Percentiles rank a stretch among this genome's conserved stretches.
Evolutionary conservation across 2,113 vertebrate genomes (phyloP).

Genomic region (Microtus montanus): DNA sequence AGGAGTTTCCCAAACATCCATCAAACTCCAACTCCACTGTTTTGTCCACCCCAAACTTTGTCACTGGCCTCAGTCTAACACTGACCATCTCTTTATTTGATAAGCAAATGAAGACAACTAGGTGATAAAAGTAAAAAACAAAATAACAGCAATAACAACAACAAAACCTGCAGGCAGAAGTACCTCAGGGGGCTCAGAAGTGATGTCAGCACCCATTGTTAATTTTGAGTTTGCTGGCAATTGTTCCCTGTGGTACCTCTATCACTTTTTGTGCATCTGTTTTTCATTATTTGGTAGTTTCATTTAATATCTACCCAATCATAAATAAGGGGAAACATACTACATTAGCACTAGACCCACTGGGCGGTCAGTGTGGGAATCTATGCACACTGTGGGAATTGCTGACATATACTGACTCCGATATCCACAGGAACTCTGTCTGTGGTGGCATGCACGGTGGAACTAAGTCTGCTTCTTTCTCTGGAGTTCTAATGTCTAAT

Average conservation of each 20-base stretch:
- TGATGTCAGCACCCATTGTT: background rate
- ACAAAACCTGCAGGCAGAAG: background rate
- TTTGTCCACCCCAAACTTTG: background rate
- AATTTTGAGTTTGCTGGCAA: background rate
- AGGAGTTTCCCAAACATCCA: background rate
- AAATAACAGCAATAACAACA: too few relatives aligned
- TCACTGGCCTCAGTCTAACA: background rate
- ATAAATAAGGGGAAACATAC: background rate
- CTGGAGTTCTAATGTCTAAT: background rate
- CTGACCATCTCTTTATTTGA: background rate
- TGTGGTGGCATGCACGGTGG: background rate
- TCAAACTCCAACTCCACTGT: background rate
- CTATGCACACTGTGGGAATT: background rate
- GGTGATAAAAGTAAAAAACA: too few relatives aligned
- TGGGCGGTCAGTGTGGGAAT: slow-evolving; percentile 16
- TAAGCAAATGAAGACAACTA: background rate
- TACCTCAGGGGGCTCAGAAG: background rate
- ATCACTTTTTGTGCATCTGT: background rate
- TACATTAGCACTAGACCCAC: background rate
- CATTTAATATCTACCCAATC: background rate
- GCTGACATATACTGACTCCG: background rate
- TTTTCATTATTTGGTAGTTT: slow-evolving; percentile 30
- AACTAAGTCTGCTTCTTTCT: background rate
- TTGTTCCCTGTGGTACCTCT: background rate
- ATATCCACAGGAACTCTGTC: background rate